phyloP scores from a whole-genome alignment of 1,140 invertebrate genomes.

The Neomicropteryx cornuta region DNA sequence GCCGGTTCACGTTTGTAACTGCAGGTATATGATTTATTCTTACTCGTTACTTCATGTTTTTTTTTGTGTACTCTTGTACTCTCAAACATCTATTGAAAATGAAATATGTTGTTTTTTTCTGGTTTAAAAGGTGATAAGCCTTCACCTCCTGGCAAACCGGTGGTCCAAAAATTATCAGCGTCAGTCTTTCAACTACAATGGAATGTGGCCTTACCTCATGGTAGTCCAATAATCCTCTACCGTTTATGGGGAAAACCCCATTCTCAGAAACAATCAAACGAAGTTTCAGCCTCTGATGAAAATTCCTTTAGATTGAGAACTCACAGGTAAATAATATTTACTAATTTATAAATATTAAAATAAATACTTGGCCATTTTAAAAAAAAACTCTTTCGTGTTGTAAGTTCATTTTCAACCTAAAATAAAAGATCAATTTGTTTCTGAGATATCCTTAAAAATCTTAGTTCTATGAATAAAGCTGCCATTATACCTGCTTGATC shows the following conservation, averaged over 20 bases:
- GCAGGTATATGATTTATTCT: slow-evolving; percentile 43
- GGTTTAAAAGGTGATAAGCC: slow-evolving; percentile 61
- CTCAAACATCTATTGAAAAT: no score
- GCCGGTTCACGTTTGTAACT: slow-evolving; percentile 62
- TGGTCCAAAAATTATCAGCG: slow-evolving; percentile 46
- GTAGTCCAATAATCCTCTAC: slow-evolving; percentile 10
- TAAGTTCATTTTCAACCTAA: no score
- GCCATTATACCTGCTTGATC: no score
- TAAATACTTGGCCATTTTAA: no score
- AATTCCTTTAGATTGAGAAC: slow-evolving; percentile 6
- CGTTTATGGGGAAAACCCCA: slow-evolving; percentile 8
- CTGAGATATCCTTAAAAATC: no score
- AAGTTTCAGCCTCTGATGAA: background rate
- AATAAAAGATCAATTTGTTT: no score
- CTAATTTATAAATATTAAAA: no score
- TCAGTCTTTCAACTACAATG: slow-evolving; percentile 63
- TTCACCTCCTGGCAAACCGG: slow-evolving; percentile 52
- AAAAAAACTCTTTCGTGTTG: background rate
- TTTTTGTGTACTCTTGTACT: slow-evolving; percentile 1
- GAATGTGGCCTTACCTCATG: slow-evolving; percentile 40
- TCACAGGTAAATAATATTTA: no score
- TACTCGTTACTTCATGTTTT: slow-evolving; percentile 1
- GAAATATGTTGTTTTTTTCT: no score
- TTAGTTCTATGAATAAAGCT: no score
- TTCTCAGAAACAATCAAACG: background rate